Evolutionary conservation across 64 coral and sea anemone genomes (phyloP).

Genomic region (Astreopora myriophthalma): DNA sequence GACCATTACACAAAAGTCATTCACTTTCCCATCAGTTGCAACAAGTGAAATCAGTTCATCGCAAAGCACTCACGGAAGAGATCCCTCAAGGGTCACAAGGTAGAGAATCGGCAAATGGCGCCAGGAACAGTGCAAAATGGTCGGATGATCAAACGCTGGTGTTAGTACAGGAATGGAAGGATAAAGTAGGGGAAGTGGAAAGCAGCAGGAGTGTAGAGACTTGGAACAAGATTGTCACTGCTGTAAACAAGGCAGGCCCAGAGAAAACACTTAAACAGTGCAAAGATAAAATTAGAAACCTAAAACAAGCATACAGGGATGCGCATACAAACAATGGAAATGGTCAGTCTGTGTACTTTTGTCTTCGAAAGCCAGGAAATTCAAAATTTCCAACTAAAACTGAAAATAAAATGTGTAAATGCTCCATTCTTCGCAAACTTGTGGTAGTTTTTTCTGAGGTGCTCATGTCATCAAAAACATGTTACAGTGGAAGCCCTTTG

Average conservation of each 20-base stretch:
- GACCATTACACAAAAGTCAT: neutral
- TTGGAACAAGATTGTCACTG: conserved; percentile 36
- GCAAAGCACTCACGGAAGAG: neutral
- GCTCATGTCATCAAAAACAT: no score
- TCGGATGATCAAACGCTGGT: conserved; percentile 45
- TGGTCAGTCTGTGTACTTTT: no score
- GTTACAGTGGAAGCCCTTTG: no score
- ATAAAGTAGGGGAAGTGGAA: conserved; percentile 60
- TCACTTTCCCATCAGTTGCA: neutral
- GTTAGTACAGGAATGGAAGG: conserved; percentile 60
- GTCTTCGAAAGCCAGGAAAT: neutral
- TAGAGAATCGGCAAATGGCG: neutral
- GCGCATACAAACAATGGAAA: conserved; percentile 54
- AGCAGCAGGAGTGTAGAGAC: conserved; percentile 47
- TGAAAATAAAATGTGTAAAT: conserved; percentile 62
- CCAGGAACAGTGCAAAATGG: conserved; percentile 36
- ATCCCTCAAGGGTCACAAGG: neutral
- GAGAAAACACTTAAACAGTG: conserved; percentile 65
- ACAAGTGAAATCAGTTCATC: neutral
- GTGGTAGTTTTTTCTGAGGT: no score
- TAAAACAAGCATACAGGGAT: conserved; percentile 67
- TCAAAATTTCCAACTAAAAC: conserved; percentile 20
- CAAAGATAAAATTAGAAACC: conserved; percentile 60
- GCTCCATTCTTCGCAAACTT: no score
- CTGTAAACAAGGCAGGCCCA: conserved; percentile 49